A percentile compares a stretch with the other conserved stretches of the same genome.
Evolutionary conservation across 2,888 invertebrate genomes (phyloP).

Genomic region (Epinotia bilunana): DNA sequence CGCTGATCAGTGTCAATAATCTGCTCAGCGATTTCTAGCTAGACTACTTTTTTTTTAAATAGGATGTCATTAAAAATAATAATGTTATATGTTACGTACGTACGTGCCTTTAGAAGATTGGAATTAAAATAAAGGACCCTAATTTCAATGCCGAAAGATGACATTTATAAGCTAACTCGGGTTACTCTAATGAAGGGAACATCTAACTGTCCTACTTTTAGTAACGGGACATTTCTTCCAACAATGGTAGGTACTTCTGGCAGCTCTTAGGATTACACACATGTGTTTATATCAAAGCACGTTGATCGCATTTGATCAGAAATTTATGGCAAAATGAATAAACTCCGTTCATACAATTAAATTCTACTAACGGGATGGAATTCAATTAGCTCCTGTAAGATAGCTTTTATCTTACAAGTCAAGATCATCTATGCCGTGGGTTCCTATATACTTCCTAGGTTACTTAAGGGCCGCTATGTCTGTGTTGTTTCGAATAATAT

Average conservation of each 20-base stretch:
- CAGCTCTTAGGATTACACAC: background rate
- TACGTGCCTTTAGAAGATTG: no score
- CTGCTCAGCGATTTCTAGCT: no score
- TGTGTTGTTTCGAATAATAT: no score
- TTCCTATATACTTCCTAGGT: background rate
- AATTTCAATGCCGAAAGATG: no score
- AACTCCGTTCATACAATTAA: conserved; percentile 8
- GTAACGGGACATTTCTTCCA: background rate
- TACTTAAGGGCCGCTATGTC: background rate
- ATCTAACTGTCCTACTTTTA: background rate
- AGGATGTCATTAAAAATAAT: no score
- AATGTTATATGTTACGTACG: no score
- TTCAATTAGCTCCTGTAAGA: conserved; percentile 19
- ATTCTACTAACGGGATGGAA: conserved; percentile 11
- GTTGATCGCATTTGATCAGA: conserved; percentile 6
- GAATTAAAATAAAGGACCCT: no score
- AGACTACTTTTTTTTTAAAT: no score
- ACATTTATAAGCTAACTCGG: no score
- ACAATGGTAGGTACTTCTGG: background rate
- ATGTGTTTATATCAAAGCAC: conserved; percentile 8
- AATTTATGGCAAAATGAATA: conserved; percentile 1
- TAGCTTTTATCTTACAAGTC: conserved; percentile 13
- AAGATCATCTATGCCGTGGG: background rate
- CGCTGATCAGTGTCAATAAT: no score
- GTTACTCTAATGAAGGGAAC: background rate